phyloP scores from a whole-genome alignment of 2,888 invertebrate species.

The Acanthosepion esculentum region DNA sequence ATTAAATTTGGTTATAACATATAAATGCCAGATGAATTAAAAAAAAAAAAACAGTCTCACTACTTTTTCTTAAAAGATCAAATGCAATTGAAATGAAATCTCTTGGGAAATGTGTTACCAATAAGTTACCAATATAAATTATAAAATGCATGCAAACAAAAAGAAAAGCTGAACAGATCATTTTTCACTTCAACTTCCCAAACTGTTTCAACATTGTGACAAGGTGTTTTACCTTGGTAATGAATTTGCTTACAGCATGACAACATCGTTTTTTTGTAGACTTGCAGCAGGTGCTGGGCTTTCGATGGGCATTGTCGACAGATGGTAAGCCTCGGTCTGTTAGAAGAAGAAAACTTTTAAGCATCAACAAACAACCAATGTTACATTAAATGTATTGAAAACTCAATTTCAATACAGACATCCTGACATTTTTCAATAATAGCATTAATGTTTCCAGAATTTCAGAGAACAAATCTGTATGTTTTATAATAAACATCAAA shows the following conservation, averaged over 20 bases:
- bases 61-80: background rate
- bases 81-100: background rate
- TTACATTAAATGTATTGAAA: background rate
- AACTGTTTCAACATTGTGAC: constrained; percentile 10
- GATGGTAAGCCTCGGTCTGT: constrained; percentile 47
- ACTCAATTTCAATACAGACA: background rate
- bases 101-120: background rate
- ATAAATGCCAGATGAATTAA: background rate
- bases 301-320: constrained; percentile 44
- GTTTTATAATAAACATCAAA: too few relatives aligned
- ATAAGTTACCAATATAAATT: background rate
- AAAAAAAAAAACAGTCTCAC: background rate
- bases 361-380: background rate
- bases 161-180: background rate
- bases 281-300: constrained; percentile 40
- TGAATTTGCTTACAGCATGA: constrained; percentile 52
- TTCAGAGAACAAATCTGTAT: background rate
- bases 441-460: background rate
- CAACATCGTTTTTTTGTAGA: constrained; percentile 47
- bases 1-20: too few relatives aligned
- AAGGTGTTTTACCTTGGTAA: constrained; percentile 52
- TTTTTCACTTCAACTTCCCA: background rate
- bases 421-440: background rate
- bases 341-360: background rate
- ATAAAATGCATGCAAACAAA: background rate